Evolutionary conservation across 2,113 vertebrate species (phyloP), one percentile per base, ranked within the genome.

Genomic region (Crotalus helleri): DNA sequence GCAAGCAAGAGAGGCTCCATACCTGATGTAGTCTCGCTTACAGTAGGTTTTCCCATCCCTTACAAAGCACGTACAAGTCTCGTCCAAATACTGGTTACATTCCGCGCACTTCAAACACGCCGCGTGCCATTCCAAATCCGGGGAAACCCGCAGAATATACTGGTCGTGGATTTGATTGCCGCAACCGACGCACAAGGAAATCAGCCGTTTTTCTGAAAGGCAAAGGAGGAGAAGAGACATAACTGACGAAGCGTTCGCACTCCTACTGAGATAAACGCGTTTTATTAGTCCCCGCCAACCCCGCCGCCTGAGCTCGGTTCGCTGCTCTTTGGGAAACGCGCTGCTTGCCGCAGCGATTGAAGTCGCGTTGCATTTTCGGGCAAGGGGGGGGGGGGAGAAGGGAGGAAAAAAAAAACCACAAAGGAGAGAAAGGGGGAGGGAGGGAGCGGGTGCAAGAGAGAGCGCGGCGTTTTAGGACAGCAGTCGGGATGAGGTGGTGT

Each of bases 111-210:
- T 99, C 96, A 99, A 98, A 97, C 99, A 99, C 81, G 99, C 99
- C 12, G 99, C 99, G 97, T 99, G 99, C 99, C 99, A 99, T 97
- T 99, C 99, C 98, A 99, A 98, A 97, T 99, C 99, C 96, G 99
- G 99, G 92, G 99, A 99, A 97, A 99, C 99, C 97, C 99, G 98
- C 96, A 99, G 98, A 97, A 99, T 99, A 97, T 99, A 99, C 98
- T 99, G 99, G 97, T 99, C 99, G 97, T 99, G 99, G 98, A 99
- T 99, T 96, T 99, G 99, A 98, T 99, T 99, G 97, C 99, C 99
- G 98, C 99, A 99, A 97, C 99, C 99, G 97, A 99, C 99, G 98
- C 99, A 99, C 94, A 99, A 97, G 97, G 99, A 99, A 97, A 99
- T 98, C 96, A 99, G 98, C 93, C 99, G 98, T 97, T 99, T 99